Evolutionary conservation across 2,113 vertebrate species (phyloP).

Genomic region (Onychostoma macrolepis): DNA sequence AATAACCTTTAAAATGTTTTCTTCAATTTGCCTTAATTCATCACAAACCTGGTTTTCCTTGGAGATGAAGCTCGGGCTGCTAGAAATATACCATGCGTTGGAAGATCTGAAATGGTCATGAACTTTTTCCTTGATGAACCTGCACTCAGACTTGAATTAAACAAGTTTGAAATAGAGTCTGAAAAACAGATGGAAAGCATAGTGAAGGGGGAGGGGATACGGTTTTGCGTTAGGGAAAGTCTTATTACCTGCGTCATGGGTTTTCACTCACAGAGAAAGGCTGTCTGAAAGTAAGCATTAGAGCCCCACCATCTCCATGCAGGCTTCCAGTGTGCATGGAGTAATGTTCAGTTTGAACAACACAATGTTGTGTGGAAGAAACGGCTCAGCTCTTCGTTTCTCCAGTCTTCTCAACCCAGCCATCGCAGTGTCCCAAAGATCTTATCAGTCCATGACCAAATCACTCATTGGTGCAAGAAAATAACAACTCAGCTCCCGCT

Average conservation of each 20-base stretch:
- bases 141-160: slow-evolving; percentile 51
- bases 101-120: slow-evolving; percentile 25
- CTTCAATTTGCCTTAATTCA: slow-evolving; percentile 23
- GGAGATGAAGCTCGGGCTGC: slow-evolving; percentile 5
- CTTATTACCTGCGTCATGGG: slow-evolving; percentile 59
- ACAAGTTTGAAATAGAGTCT: slow-evolving; percentile 42
- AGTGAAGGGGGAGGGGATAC: slow-evolving; percentile 36
- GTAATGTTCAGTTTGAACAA: slow-evolving; percentile 37
- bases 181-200: slow-evolving; percentile 51
- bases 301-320: slow-evolving; percentile 22
- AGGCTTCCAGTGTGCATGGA: slow-evolving; percentile 8
- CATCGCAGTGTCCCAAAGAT: slow-evolving; percentile 31
- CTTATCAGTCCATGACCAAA: slow-evolving; percentile 32
- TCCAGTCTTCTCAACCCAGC: slow-evolving; percentile 6
- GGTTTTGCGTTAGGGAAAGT: slow-evolving; percentile 49
- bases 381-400: not conserved
- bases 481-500: not conserved
- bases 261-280: slow-evolving; percentile 51
- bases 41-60: slow-evolving; percentile 19
- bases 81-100: slow-evolving; percentile 12
- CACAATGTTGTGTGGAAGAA: slow-evolving; percentile 35
- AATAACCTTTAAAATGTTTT: slow-evolving; percentile 35
- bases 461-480: slow-evolving; percentile 10
- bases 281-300: slow-evolving; percentile 38
- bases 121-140: slow-evolving; percentile 49